phyloP scores from a whole-genome alignment of 2,797 vertebrate species.

The Hemitrygon akajei region DNA sequence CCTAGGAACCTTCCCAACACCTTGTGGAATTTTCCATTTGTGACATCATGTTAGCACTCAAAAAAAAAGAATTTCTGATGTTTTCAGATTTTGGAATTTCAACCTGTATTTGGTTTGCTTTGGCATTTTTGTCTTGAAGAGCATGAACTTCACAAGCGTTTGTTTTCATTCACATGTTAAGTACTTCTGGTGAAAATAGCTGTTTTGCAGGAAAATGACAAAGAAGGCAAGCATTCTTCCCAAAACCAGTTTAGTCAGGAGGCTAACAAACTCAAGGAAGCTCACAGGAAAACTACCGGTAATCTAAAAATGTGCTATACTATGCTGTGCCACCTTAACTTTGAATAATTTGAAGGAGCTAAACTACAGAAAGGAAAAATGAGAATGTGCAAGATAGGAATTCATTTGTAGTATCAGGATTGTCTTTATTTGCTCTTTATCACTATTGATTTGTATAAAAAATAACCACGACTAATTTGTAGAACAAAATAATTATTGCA shows the following conservation, averaged over 20 bases:
- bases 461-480: neutral
- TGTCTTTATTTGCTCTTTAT: neutral
- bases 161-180: neutral
- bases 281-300: neutral
- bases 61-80: no score
- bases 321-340: neutral
- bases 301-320: neutral
- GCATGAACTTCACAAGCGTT: neutral
- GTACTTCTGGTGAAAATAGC: neutral
- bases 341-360: constrained; percentile 4
- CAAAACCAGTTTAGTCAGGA: neutral
- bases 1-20: no score
- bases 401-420: neutral
- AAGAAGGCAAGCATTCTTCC: neutral
- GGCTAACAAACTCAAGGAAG: neutral
- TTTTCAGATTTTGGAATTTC: no score
- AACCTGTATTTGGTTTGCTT: neutral
- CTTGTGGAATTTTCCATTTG: no score
- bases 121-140: neutral
- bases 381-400: neutral
- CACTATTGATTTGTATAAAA: neutral
- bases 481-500: no score
- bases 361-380: neutral
- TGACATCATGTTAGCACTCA: no score
- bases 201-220: neutral